Evolutionary conservation across 2,888 invertebrate genomes (phyloP).

Genomic region (Teleogryllus oceanicus): DNA sequence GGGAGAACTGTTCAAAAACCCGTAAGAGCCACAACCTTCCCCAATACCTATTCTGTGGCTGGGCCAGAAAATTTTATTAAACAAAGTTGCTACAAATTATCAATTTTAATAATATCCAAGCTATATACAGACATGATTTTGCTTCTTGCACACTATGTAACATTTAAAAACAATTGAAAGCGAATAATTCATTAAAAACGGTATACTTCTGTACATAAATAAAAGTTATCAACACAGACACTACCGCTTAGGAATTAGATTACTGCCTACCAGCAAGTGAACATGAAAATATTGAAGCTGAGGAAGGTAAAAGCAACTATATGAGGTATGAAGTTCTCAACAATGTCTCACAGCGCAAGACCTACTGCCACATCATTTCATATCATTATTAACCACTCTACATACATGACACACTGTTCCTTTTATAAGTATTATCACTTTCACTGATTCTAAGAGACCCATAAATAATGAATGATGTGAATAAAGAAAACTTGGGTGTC

Average conservation of each 20-base stretch:
- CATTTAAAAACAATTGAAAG: constrained; percentile 18
- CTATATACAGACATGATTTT: constrained; percentile 11
- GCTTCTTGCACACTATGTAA: constrained; percentile 3
- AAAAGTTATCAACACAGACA: constrained; percentile 3
- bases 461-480: constrained; percentile 4
- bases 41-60: background rate
- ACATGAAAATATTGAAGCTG: constrained; percentile 9
- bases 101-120: constrained; percentile 12
- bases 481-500: background rate
- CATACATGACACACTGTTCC: constrained; percentile 18
- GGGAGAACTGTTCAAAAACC: background rate
- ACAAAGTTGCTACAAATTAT: constrained; percentile 6
- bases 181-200: background rate
- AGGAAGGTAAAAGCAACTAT: constrained; percentile 11
- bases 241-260: background rate
- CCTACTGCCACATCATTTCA: constrained; percentile 10
- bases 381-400: background rate
- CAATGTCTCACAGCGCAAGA: constrained; percentile 6
- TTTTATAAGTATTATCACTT: constrained; percentile 9
- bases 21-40: background rate
- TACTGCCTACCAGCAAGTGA: background rate
- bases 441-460: background rate
- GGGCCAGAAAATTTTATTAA: constrained; percentile 4
- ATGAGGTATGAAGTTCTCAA: background rate
- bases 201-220: constrained; percentile 11